Conservation (phyloP, 2,113 vertebrate species). For the Macroglossus sobrinus region DNA sequence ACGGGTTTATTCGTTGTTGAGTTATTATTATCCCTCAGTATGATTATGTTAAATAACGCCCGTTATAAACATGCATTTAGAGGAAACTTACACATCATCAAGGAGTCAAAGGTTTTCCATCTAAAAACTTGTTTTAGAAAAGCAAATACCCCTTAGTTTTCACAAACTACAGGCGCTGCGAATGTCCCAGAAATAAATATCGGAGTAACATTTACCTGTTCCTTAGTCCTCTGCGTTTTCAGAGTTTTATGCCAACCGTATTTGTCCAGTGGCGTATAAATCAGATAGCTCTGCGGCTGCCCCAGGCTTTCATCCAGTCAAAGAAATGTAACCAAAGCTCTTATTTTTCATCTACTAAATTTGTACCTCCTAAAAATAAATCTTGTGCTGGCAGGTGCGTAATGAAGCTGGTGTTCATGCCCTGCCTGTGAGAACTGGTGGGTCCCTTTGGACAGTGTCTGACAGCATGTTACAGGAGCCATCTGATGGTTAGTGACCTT, state of each 20-base stretch:
- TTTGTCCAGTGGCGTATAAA: neutral
- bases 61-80: neutral
- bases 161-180: neutral
- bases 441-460: neutral
- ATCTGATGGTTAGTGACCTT: neutral
- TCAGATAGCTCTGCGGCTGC: neutral
- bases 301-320: neutral
- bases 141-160: neutral
- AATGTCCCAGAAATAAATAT: neutral
- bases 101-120: neutral
- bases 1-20: neutral
- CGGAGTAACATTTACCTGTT: neutral
- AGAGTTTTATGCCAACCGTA: neutral
- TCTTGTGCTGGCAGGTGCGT: neutral
- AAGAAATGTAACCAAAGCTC: conserved; percentile 5
- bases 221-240: neutral
- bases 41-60: neutral
- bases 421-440: neutral
- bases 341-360: conserved; percentile 3
- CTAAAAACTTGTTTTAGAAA: neutral
- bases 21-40: neutral
- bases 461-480: neutral
- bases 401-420: neutral
- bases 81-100: neutral
- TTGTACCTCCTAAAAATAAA: conserved; percentile 1